A percentile compares a stretch with the other conserved stretches of the same genome.
Conservation (phyloP, 2,113 vertebrate species). For the Morone chrysops region DNA sequence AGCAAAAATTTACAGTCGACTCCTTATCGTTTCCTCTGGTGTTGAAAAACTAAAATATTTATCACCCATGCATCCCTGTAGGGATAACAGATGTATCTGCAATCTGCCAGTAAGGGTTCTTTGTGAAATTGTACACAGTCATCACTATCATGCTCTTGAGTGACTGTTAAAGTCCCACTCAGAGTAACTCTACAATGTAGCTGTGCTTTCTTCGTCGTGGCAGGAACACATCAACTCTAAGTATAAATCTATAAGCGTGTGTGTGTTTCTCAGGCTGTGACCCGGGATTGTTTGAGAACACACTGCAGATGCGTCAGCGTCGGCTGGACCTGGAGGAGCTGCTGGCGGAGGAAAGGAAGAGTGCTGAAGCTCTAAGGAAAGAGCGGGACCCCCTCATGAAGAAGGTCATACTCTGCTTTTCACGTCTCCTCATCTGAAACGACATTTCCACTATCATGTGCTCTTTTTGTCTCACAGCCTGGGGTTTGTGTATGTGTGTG, state of each 20-base stretch:
- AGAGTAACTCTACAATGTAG: neutral
- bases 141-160: no score
- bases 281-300: conserved; percentile 85
- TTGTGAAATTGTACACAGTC: no score
- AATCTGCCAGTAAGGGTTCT: no score
- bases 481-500: neutral
- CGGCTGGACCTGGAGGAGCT: conserved; percentile 88
- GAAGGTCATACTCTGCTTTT: conserved; percentile 82
- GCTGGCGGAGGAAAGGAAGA: conserved; percentile 87
- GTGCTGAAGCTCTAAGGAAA: conserved; percentile 84
- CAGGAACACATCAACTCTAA: neutral
- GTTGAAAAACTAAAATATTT: no score
- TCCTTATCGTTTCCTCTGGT: neutral
- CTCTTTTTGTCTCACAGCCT: neutral
- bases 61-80: no score
- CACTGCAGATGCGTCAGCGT: conserved; percentile 86
- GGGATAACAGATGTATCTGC: no score
- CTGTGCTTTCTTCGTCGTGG: neutral
- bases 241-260: conserved; percentile 20
- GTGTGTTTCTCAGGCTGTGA: conserved; percentile 85
- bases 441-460: neutral
- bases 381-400: conserved; percentile 84
- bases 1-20: neutral
- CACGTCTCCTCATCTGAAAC: neutral
- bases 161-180: no score